Base-by-base conservation (phyloP, 2,113 vertebrate genomes). In the Istiophorus platypterus region DNA sequence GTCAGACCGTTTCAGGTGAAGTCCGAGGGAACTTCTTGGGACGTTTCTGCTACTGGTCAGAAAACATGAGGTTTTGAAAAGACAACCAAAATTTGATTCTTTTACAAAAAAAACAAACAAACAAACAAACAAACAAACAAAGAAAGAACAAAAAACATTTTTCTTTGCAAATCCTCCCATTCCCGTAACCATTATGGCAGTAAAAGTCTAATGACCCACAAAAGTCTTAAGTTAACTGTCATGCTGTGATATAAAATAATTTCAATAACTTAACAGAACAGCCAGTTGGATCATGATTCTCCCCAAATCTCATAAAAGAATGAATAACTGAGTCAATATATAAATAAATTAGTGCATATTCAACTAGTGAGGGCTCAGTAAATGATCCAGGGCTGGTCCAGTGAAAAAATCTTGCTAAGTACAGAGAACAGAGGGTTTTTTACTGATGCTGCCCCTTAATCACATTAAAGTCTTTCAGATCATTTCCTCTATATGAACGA, bases 191-290 rank as follows among this genome's bases (percentile, higher is more conserved):
- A 20, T 68, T 17, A 17, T 2, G 15, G 20, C 68, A 59, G 20
- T 27, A n/a, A 72, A 72, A 59, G 37, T 45, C 27, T 24, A 26
- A 18, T 3, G 22, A 37, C 54, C 68, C 39, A 52, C 20, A 63
- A 72, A 68, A 17, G 0, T 29, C 59, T 69, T 31, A 24, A 0
- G 31, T 69, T 84, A 80, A 84, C 71, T 73, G 59, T 78, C 81
- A 83, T 80, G 74, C 81, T 75, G 31, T 65, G 15, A 57, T 52
- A 27, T 49, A n/a, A n/a, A n/a, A 45, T 57, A 1, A 24, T 57
- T 54, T 47, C 0, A 54, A 65, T 27, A 54, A 15, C 42, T 0
- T 49, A 67, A 42, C 17, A 65, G 69, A 69, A 41, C 45, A 64
- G 4, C 27, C n/a, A 11, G 17, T 66, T 47, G 61, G 57, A 58